These are phyloP conservation scores for Atta colombica DNA, from an alignment of 1,140 invertebrate species.

Conservation along the genomic window DNA sequence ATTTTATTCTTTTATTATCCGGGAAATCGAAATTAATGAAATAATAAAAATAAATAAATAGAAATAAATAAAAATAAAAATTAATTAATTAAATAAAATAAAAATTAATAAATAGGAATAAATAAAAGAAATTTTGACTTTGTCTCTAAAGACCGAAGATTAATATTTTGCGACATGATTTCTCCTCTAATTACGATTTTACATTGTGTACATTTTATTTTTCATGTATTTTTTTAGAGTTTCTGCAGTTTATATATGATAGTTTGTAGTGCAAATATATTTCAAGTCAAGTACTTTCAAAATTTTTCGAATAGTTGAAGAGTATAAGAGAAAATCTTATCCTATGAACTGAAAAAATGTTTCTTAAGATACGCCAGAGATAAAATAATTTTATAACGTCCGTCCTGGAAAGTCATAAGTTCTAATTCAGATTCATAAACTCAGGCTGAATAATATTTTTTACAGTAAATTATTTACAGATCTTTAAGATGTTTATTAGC, in stretches of 20 bases:
- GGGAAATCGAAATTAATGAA: not conserved
- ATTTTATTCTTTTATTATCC: not conserved
- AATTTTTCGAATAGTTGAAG: not conserved
- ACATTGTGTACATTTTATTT: not conserved
- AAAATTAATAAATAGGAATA: not conserved
- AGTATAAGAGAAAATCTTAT: not conserved
- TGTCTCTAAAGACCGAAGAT: not conserved
- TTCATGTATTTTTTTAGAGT: not conserved
- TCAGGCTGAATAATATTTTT: too few species aligned
- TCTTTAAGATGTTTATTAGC: too few species aligned
- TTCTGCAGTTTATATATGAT: not conserved
- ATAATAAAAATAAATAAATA: not conserved
- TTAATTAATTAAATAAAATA: too few species aligned
- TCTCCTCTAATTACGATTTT: not conserved
- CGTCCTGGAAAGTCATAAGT: too few species aligned
- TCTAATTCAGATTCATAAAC: too few species aligned
- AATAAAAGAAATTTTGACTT: not conserved
- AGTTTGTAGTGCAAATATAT: not conserved
- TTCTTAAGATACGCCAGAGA: not conserved
- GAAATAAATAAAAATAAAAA: too few species aligned
- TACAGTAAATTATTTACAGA: too few species aligned
- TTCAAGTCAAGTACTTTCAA: not conserved
- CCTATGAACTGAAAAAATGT: not conserved
- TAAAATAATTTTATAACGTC: too few species aligned
- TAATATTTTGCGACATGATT: not conserved